Evolutionary conservation across 2,888 invertebrate genomes (phyloP), one percentile per base, ranked within the genome.

Genomic region (Troglohyphantes excavatus): DNA sequence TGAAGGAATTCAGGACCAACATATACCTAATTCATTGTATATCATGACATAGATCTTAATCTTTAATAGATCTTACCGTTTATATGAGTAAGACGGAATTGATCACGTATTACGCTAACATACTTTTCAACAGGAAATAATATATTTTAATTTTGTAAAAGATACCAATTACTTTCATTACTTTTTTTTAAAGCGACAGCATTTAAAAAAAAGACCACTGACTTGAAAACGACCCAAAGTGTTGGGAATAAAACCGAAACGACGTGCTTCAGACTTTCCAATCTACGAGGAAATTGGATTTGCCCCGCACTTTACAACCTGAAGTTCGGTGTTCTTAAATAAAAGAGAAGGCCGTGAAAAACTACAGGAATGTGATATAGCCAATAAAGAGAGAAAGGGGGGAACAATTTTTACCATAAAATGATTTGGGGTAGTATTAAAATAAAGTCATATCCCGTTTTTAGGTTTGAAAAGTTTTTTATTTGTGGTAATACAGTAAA

Each of bases 241-340:
- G 78, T 29, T 39, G 39, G 33, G 21, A 23, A 43, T 63, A 65
- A 39, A 78, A 78, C 63, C 39, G 33, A 39, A 78, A 78, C 63
- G 78, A 65, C 61, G 63, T 39, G 39, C 63, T 78, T 63, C 17
- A 21, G 17, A 11, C 39, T 39, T 23, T 33, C 61, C 65, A 65
- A 39, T 63, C 13, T 65, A 27, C 33, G 78, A 7, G 23, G 78
- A 78, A 78, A 78, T 78, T 78, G 78, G 78, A 78, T 78, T 78
- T 65, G 63, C 43, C 63, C 65, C 23, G 63, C 39, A 65, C 23
- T 78, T 63, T 63, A 26, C 61, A 63, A 78, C 33, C 61, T 21
- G 5, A 23, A 26, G 26, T 78, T 63, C n/a, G 21, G 59, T 39
- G n/a, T 63, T 6, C 63, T 39, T 63, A 61, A 13, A 21, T 65